These are phyloP conservation scores for Puntigrus tetrazona DNA, from an alignment of 2,113 vertebrate species.

Conservation along the genomic window DNA sequence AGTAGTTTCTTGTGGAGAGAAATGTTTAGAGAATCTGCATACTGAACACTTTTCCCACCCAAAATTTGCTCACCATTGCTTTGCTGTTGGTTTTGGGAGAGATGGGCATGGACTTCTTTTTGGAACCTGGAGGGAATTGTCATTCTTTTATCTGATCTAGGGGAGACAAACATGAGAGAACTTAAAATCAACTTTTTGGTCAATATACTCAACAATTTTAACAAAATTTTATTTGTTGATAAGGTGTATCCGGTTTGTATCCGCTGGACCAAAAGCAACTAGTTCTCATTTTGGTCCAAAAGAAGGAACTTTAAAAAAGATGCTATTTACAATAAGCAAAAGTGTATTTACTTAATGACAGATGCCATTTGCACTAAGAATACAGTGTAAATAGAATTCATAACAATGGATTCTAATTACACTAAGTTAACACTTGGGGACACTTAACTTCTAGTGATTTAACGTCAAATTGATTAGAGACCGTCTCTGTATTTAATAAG, in stretches of 20 bases:
- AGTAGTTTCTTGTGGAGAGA: constrained; percentile 2
- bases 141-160: constrained; percentile 76
- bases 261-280: neutral
- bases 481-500: too few relatives aligned
- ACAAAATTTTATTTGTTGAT: neutral
- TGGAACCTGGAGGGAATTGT: constrained; percentile 73
- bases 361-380: too few relatives aligned
- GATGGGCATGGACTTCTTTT: constrained; percentile 76
- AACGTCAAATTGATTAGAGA: too few relatives aligned
- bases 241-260: neutral
- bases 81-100: constrained; percentile 72
- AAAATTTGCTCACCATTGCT: constrained; percentile 65
- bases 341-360: too few relatives aligned
- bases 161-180: constrained; percentile 17
- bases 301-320: neutral
- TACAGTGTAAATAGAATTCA: too few relatives aligned
- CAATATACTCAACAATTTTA: neutral
- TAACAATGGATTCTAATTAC: too few relatives aligned
- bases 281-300: neutral
- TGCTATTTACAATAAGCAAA: too few relatives aligned
- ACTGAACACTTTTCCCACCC: neutral
- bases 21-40: neutral
- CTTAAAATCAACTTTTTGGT: neutral
- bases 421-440: too few relatives aligned
- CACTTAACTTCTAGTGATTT: too few relatives aligned